Conservation (phyloP, 1,140 invertebrate genomes). For the Drosophila lacteicornis region DNA sequence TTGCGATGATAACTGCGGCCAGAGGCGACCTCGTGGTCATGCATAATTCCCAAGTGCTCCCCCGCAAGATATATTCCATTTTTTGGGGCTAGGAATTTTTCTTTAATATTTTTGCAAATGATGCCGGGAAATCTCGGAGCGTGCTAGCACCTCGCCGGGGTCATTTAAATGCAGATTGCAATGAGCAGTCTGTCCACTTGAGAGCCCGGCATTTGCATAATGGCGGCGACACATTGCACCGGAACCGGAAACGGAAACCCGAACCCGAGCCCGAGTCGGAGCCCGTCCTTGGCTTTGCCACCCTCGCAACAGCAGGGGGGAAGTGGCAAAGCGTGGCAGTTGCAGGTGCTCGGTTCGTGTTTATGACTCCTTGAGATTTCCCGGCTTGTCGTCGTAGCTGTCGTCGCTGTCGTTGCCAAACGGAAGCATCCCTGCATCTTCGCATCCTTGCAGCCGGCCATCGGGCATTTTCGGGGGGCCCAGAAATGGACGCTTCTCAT, state of each 20-base stretch:
- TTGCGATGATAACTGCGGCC: conserved; percentile 31
- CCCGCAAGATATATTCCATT: conserved; percentile 26
- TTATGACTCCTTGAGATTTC: conserved; percentile 75
- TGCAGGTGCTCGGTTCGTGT: conserved; percentile 70
- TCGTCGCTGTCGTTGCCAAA: conserved; percentile 52
- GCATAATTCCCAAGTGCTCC: conserved; percentile 35
- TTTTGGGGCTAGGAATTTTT: conserved; percentile 2
- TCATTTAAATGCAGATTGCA: conserved; percentile 83
- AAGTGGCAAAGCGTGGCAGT: conserved; percentile 22
- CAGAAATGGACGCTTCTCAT: conserved; percentile 53
- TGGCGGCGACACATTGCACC: conserved; percentile 78
- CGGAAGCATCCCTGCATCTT: conserved; percentile 44
- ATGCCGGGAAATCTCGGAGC: conserved; percentile 66
- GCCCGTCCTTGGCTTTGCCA: background rate
- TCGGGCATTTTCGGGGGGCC: conserved; percentile 13
- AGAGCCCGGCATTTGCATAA: conserved; percentile 70
- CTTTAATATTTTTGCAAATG: conserved; percentile 74
- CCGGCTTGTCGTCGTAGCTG: conserved; percentile 38
- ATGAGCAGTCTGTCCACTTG: conserved; percentile 64
- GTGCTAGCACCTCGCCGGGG: conserved; percentile 49
- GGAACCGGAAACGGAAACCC: conserved; percentile 72
- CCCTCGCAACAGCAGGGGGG: conserved; percentile 3
- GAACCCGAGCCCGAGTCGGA: background rate
- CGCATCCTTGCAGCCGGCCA: conserved; percentile 37
- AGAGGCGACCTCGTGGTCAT: conserved; percentile 14